Evolutionary conservation across 2,888 invertebrate species (phyloP).

Genomic region (Luperina testacea): DNA sequence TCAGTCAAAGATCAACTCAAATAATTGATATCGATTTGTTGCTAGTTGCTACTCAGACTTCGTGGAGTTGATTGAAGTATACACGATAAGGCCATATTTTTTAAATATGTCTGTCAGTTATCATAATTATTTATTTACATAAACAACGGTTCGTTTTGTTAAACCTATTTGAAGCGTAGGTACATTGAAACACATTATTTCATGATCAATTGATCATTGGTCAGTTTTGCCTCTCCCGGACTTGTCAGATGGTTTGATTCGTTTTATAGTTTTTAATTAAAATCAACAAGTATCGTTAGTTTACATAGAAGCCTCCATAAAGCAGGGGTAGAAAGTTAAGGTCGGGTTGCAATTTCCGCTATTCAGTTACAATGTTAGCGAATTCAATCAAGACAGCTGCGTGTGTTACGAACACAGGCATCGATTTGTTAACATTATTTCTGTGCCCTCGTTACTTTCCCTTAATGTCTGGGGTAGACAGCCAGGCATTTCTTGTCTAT

Average conservation of each 20-base stretch:
- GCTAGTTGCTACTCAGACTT: constrained; percentile 14
- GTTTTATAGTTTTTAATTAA: constrained; percentile 30
- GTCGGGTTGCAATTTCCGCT: constrained; percentile 56
- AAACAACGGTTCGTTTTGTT: neutral
- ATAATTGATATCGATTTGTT: constrained; percentile 8
- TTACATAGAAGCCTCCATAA: constrained; percentile 35
- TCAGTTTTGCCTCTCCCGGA: neutral
- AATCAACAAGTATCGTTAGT: constrained; percentile 16
- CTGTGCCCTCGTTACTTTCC: constrained; percentile 26
- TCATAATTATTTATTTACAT: neutral
- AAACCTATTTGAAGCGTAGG: neutral
- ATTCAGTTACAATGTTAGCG: constrained; percentile 51
- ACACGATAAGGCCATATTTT: constrained; percentile 2
- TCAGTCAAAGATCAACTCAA: constrained; percentile 30
- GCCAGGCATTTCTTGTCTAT: neutral
- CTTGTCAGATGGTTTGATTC: neutral
- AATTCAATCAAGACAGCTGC: constrained; percentile 44
- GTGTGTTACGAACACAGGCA: constrained; percentile 11
- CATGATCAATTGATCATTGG: neutral
- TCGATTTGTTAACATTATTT: constrained; percentile 32
- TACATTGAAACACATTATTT: neutral
- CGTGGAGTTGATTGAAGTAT: neutral
- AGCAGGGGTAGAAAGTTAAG: constrained; percentile 57
- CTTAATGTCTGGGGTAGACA: neutral
- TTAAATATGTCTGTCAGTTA: neutral